Conservation (phyloP, 1,140 invertebrate genomes). For the Callitettix versicolor region DNA sequence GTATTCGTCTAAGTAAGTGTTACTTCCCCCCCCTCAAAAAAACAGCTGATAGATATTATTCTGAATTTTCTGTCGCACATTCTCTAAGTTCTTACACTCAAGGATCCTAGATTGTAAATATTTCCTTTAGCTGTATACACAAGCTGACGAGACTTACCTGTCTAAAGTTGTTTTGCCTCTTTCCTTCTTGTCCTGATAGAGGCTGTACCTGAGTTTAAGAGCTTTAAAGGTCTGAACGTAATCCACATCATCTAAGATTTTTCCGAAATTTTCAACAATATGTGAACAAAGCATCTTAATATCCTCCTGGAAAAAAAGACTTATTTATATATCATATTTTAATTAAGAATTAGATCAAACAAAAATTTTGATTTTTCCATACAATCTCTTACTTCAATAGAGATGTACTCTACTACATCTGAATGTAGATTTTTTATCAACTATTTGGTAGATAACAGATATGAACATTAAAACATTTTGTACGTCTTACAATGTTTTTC, state of each 20-base stretch:
- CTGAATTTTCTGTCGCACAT: no score
- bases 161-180: slow-evolving; percentile 64
- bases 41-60: no score
- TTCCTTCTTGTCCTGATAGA: slow-evolving; percentile 87
- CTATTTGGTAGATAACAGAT: no score
- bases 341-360: background rate
- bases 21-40: no score
- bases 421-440: no score
- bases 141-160: slow-evolving; percentile 29
- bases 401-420: background rate
- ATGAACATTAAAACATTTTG: no score
- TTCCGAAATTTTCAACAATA: slow-evolving; percentile 90
- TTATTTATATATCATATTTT: background rate
- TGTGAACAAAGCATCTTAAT: slow-evolving; percentile 90
- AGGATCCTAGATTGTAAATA: no score
- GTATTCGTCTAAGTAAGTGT: no score
- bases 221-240: slow-evolving; percentile 97
- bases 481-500: no score
- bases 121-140: no score
- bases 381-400: background rate
- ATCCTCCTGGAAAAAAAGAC: slow-evolving; percentile 58
- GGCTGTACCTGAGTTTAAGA: slow-evolving; percentile 83
- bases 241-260: slow-evolving; percentile 83
- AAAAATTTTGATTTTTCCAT: no score
- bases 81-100: no score